phyloP scores from a whole-genome alignment of 2,797 vertebrate species.

The Cyprinella venusta region DNA sequence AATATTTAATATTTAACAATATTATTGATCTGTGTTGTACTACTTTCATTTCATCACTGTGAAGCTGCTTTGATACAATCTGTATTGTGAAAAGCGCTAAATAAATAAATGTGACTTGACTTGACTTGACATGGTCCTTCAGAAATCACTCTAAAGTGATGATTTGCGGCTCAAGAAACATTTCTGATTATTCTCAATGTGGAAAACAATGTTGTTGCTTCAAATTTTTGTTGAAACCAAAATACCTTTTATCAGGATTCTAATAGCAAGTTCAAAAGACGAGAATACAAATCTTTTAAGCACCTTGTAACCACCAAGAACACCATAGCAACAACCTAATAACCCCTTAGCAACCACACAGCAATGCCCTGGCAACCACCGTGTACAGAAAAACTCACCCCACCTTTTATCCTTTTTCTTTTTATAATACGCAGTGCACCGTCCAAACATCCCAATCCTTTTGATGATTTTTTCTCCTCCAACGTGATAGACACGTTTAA shows the following conservation, averaged over 20 bases:
- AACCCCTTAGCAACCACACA: background rate
- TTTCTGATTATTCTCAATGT: background rate
- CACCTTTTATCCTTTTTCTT: slow-evolving; percentile 49
- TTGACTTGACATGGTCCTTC: too few relatives aligned
- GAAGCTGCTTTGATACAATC: too few relatives aligned
- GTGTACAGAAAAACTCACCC: background rate
- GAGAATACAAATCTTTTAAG: background rate
- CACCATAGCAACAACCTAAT: background rate
- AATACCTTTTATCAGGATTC: background rate
- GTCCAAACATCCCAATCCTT: slow-evolving; percentile 32
- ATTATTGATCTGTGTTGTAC: too few relatives aligned
- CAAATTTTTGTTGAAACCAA: background rate
- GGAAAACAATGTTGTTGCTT: background rate
- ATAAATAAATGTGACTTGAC: too few relatives aligned
- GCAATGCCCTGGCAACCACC: background rate
- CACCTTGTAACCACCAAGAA: background rate
- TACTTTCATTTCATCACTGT: too few relatives aligned
- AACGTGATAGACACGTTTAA: slow-evolving; percentile 5
- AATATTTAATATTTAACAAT: too few relatives aligned
- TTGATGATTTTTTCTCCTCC: slow-evolving; percentile 12
- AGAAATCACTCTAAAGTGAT: too few relatives aligned
- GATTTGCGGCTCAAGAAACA: too few relatives aligned
- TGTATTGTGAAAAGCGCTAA: too few relatives aligned
- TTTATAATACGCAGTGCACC: slow-evolving; percentile 25
- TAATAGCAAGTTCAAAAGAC: background rate